Percentiles rank a stretch among this genome's conserved stretches.
Evolutionary conservation across 2,113 vertebrate species (phyloP).

Genomic region (Laticauda laticaudata): DNA sequence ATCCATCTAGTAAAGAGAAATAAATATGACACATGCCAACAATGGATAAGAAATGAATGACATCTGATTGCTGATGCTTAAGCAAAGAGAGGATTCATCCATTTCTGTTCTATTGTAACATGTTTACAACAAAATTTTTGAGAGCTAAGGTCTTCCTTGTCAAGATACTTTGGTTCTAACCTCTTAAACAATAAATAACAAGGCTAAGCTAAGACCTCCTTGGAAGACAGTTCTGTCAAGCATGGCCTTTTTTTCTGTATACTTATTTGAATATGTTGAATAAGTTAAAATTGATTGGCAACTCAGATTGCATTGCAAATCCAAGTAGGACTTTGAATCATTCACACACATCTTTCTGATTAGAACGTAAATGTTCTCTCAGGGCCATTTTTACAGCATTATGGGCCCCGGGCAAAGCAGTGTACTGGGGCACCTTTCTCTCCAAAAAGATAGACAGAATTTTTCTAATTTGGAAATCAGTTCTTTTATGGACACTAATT

Average conservation of each 20-base stretch:
- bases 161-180: neutral
- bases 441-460: neutral
- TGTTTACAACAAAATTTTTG: constrained; percentile 28
- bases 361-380: neutral
- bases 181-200: neutral
- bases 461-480: neutral
- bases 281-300: neutral
- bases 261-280: neutral
- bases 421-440: neutral
- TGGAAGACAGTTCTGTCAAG: neutral
- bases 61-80: constrained; percentile 41
- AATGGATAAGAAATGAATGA: constrained; percentile 25
- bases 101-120: neutral
- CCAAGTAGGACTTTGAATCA: neutral
- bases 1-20: constrained; percentile 60
- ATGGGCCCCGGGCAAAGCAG: too few species aligned
- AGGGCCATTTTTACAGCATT: too few species aligned
- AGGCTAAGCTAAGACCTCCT: neutral
- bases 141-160: constrained; percentile 29
- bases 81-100: constrained; percentile 28
- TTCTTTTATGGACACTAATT: neutral
- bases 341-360: neutral
- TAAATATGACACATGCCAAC: constrained; percentile 47
- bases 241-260: neutral
- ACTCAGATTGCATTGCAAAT: neutral